Percentiles rank a stretch among this genome's conserved stretches.
phyloP scores from a whole-genome alignment of 2,113 vertebrate genomes.

The Miniopterus natalensis region DNA sequence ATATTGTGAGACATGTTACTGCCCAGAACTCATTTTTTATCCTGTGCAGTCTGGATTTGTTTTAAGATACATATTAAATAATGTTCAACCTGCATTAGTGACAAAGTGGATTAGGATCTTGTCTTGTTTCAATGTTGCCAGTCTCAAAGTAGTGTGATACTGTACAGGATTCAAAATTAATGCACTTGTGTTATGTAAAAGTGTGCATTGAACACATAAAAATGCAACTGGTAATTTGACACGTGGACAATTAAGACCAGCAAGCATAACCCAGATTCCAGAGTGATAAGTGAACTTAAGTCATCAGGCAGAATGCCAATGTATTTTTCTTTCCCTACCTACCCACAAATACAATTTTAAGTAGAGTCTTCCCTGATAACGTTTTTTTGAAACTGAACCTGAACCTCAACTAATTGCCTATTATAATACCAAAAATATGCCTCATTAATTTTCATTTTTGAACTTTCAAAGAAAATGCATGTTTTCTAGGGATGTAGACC shows the following conservation, averaged over 20 bases:
- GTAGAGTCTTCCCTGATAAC: conserved; percentile 79
- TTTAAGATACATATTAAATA: conserved; percentile 67
- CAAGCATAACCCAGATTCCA: conserved; percentile 60
- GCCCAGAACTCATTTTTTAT: conserved; percentile 68
- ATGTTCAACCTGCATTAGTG: conserved; percentile 47
- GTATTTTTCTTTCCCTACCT: conserved; percentile 52
- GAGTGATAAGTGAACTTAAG: conserved; percentile 62
- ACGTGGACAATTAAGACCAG: conserved; percentile 58
- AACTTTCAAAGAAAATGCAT: conserved; percentile 64
- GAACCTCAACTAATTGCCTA: conserved; percentile 37
- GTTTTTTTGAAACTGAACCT: conserved; percentile 80
- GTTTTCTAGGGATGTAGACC: conserved; percentile 72
- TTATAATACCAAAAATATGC: conserved; percentile 65
- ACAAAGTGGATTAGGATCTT: conserved; percentile 57
- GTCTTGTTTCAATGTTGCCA: conserved; percentile 50
- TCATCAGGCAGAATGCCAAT: conserved; percentile 55
- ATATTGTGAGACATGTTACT: conserved; percentile 79
- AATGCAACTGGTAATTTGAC: conserved; percentile 72
- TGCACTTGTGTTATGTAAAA: conserved; percentile 84
- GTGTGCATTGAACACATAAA: conserved; percentile 68
- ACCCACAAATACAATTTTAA: conserved; percentile 63
- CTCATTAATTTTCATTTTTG: conserved; percentile 74
- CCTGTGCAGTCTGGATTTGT: conserved; percentile 56
- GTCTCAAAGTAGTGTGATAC: conserved; percentile 77
- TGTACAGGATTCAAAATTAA: conserved; percentile 84